Percentiles rank a stretch among this genome's conserved stretches.
These are phyloP conservation scores for Drosophila oshimai DNA, from an alignment of 1,140 invertebrate species.

Conservation along the genomic window DNA sequence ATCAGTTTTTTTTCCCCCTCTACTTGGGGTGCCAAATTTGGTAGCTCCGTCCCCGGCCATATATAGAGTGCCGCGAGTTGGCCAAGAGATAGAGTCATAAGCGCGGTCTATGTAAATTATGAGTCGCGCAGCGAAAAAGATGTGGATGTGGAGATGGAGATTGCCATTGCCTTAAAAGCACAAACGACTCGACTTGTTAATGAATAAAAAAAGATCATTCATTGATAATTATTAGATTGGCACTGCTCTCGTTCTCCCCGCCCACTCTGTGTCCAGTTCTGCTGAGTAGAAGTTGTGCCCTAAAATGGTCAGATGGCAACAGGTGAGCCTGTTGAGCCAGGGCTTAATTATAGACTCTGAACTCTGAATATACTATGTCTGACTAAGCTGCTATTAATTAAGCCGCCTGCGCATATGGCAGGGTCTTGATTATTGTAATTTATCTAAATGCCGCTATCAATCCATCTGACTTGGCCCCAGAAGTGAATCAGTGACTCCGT, in stretches of 20 bases:
- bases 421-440: slow-evolving; percentile 72
- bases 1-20: slow-evolving; percentile 26
- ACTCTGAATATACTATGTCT: not conserved
- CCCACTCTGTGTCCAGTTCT: slow-evolving; percentile 9
- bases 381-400: slow-evolving; percentile 68
- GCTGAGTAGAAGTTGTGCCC: slow-evolving; percentile 37
- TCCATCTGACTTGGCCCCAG: slow-evolving; percentile 20
- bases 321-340: not conserved
- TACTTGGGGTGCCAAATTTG: slow-evolving; percentile 63
- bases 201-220: slow-evolving; percentile 75
- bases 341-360: slow-evolving; percentile 50
- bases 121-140: slow-evolving; percentile 47
- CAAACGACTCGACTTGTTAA: slow-evolving; percentile 62
- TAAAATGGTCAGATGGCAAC: slow-evolving; percentile 59
- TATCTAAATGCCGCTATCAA: slow-evolving; percentile 69
- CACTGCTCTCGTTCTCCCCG: slow-evolving; percentile 30
- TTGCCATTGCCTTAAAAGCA: slow-evolving; percentile 67
- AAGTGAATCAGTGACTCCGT: slow-evolving; percentile 46
- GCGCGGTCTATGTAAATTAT: slow-evolving; percentile 68
- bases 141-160: no score
- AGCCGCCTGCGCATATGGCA: slow-evolving; percentile 72
- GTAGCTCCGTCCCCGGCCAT: slow-evolving; percentile 47
- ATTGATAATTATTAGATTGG: slow-evolving; percentile 78
- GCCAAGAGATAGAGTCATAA: slow-evolving; percentile 61
- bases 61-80: slow-evolving; percentile 38